Percentiles rank a stretch among this genome's conserved stretches.
These are phyloP conservation scores for Caradrina kadenii DNA, from an alignment of 2,888 invertebrate species.

Conservation along the genomic window DNA sequence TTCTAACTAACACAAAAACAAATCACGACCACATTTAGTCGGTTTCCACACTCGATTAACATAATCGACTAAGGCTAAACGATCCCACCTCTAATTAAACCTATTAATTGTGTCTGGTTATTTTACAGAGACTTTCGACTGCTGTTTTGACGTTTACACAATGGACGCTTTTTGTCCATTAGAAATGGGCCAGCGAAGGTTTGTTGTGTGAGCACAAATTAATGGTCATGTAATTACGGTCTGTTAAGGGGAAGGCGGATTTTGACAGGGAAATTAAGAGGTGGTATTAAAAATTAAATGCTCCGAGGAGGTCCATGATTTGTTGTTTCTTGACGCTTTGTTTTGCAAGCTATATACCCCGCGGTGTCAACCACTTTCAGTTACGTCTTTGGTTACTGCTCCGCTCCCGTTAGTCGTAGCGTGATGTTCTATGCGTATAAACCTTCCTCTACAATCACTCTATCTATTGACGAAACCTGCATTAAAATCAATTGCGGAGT, in stretches of 20 bases:
- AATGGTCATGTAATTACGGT: conserved; percentile 62
- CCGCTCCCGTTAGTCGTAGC: no score
- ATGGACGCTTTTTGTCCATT: conserved; percentile 62
- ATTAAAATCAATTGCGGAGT: no score
- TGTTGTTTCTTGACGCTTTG: conserved; percentile 6
- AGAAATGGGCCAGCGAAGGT: conserved; percentile 44
- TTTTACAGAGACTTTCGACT: conserved; percentile 56
- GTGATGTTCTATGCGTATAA: no score
- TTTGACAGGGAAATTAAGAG: conserved; percentile 52
- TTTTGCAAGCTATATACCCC: no score
- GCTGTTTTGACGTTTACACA: conserved; percentile 63
- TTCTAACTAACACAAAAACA: conserved; percentile 31
- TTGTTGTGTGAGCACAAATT: conserved; percentile 55
- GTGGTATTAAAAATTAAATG: conserved; percentile 10
- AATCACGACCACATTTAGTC: conserved; percentile 42
- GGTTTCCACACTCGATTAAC: conserved; percentile 43
- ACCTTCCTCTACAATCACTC: no score
- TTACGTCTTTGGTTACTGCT: no score
- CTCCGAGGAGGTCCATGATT: conserved; percentile 10
- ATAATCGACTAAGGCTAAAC: conserved; percentile 49
- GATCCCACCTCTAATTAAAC: conserved; percentile 50
- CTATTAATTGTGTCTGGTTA: conserved; percentile 59
- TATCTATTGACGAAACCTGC: no score
- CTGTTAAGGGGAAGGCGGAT: conserved; percentile 36
- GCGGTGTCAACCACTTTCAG: no score